phyloP scores from a whole-genome alignment of 2,113 vertebrate species.

The Motacilla tschutschensis region DNA sequence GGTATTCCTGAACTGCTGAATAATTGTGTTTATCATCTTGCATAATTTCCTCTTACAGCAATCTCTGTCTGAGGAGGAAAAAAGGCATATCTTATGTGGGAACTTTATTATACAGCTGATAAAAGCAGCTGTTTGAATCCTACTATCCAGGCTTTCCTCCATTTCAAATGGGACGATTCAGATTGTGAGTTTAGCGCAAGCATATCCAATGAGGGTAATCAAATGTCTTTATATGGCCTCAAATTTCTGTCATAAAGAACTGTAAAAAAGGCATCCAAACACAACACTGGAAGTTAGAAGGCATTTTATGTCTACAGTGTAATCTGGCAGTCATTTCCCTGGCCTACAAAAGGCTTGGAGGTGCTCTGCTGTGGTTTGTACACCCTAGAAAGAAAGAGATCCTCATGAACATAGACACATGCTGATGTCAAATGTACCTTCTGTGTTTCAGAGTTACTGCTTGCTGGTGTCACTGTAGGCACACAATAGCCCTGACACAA shows the following conservation, averaged over 20 bases:
- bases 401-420: background rate
- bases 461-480: background rate
- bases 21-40: background rate
- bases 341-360: background rate
- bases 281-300: slow-evolving; percentile 3
- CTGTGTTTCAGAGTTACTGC: background rate
- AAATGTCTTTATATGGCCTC: slow-evolving; percentile 17
- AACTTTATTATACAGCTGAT: slow-evolving; percentile 12
- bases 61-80: background rate
- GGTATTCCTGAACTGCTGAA: background rate
- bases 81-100: background rate
- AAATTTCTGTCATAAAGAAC: slow-evolving; percentile 44
- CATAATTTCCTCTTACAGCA: background rate
- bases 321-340: background rate
- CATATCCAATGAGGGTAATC: slow-evolving; percentile 47
- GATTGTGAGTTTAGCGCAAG: slow-evolving; percentile 20
- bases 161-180: slow-evolving; percentile 20
- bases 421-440: background rate
- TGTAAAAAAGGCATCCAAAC: slow-evolving; percentile 28
- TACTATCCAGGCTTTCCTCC: background rate
- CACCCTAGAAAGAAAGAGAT: background rate
- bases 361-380: background rate
- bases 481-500: background rate
- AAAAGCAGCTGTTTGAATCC: slow-evolving; percentile 36
- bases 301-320: slow-evolving; percentile 11